Conservation (phyloP, 1,140 invertebrate species). For the Drosophila seguyi region DNA sequence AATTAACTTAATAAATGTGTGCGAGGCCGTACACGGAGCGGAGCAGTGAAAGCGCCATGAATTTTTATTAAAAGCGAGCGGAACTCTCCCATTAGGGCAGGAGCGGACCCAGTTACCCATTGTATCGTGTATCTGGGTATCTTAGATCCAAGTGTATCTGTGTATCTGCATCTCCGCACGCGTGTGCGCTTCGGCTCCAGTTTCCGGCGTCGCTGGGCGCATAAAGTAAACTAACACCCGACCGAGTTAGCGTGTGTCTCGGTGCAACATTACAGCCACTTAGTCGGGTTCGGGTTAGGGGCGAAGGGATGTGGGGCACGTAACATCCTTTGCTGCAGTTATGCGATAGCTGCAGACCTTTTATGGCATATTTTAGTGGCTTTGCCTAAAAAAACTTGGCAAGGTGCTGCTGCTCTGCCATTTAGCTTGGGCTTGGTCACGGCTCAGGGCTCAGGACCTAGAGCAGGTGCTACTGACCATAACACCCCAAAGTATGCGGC, state of each 20-base stretch:
- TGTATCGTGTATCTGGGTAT: conserved; percentile 43
- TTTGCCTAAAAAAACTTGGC: conserved; percentile 59
- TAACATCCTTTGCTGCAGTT: conserved; percentile 63
- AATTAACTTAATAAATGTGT: conserved; percentile 77
- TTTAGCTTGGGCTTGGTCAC: conserved; percentile 10
- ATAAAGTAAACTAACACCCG: conserved; percentile 68
- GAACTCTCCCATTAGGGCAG: conserved; percentile 53
- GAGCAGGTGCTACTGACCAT: conserved; percentile 56
- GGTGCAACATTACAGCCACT: conserved; percentile 71
- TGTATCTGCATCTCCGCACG: conserved; percentile 17
- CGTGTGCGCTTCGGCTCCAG: conserved; percentile 51
- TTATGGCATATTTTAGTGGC: conserved; percentile 78
- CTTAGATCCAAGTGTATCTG: conserved; percentile 31
- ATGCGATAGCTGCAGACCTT: conserved; percentile 72
- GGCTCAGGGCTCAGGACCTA: conserved; percentile 4
- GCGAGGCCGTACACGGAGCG: conserved; percentile 44
- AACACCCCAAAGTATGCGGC: conserved; percentile 52
- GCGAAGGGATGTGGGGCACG: conserved; percentile 14
- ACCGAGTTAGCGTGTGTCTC: conserved; percentile 61
- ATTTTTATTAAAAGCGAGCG: conserved; percentile 72
- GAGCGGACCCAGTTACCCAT: conserved; percentile 50
- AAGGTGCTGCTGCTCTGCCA: conserved; percentile 46
- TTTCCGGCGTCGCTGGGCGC: conserved; percentile 53
- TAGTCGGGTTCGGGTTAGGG: conserved; percentile 36
- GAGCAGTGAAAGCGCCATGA: conserved; percentile 67